phyloP scores from a whole-genome alignment of 2,888 invertebrate species.

The Heteromurus nitidus region DNA sequence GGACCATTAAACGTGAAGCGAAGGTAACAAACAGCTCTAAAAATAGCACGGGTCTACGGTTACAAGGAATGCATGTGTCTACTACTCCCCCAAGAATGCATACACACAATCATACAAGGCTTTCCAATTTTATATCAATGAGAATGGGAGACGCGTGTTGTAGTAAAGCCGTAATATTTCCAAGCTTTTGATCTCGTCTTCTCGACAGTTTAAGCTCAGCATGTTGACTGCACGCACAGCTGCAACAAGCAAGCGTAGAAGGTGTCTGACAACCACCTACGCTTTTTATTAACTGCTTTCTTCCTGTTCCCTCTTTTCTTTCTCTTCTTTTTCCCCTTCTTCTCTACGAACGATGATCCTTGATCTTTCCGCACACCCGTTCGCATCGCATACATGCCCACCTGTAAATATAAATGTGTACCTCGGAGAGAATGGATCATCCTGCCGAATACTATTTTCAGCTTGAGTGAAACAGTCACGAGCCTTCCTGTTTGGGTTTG shows the following conservation, averaged over 20 bases:
- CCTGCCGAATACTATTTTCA: background rate
- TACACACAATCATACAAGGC: too few species aligned
- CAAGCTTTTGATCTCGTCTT: background rate
- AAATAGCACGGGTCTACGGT: too few species aligned
- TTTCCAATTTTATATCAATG: too few species aligned
- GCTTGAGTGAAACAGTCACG: constrained; percentile 33
- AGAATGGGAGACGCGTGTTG: too few species aligned
- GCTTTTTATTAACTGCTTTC: constrained; percentile 33
- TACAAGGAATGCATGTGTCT: too few species aligned
- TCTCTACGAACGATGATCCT: constrained; percentile 32
- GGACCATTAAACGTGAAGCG: too few species aligned
- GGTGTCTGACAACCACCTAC: constrained; percentile 41
- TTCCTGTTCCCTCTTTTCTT: constrained; percentile 31
- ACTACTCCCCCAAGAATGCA: too few species aligned
- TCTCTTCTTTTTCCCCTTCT: too few species aligned
- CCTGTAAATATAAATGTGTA: constrained; percentile 19
- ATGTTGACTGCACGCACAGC: constrained; percentile 1
- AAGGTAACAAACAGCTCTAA: too few species aligned
- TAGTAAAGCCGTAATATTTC: background rate
- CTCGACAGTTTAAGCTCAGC: too few species aligned
- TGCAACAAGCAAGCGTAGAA: background rate
- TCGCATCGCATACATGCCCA: background rate
- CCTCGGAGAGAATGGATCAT: background rate
- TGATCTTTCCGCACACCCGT: constrained; percentile 17
- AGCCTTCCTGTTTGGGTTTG: background rate